Evolutionary conservation across 2,797 vertebrate genomes (phyloP).

Genomic region (Thripadectes ignobilis): DNA sequence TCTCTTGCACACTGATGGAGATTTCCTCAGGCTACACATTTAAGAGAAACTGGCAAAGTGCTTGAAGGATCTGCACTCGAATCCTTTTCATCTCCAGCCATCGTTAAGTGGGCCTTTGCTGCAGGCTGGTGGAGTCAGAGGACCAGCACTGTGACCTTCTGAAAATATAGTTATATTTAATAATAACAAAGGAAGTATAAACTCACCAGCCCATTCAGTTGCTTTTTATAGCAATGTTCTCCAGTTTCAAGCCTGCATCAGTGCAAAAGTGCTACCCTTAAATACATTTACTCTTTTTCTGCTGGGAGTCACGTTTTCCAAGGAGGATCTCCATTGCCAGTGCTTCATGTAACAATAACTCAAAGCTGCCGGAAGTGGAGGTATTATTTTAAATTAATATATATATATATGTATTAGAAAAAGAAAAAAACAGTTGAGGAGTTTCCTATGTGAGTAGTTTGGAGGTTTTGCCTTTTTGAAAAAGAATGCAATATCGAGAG

Average conservation of each 20-base stretch:
- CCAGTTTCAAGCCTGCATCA: neutral
- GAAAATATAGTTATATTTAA: conserved; percentile 18
- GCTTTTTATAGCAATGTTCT: neutral
- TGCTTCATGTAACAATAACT: neutral
- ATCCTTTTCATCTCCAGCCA: conserved; percentile 29
- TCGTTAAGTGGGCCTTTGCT: neutral
- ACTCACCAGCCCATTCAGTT: neutral
- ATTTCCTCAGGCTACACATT: conserved; percentile 29
- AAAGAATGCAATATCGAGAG: neutral
- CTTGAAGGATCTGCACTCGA: neutral
- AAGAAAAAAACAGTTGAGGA: neutral
- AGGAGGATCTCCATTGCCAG: neutral
- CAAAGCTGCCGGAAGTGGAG: neutral
- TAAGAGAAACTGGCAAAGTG: neutral
- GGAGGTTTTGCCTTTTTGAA: neutral
- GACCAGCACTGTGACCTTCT: neutral
- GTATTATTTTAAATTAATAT: neutral
- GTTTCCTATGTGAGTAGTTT: neutral
- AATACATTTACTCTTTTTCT: neutral
- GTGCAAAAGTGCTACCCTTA: neutral
- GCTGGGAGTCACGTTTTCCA: neutral
- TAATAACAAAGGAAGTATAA: conserved; percentile 1
- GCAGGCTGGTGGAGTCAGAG: neutral
- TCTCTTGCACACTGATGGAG: neutral
- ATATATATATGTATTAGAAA: neutral